These are phyloP conservation scores for Ceratina calcarata DNA, from an alignment of 1,140 invertebrate genomes.

Conservation along the genomic window DNA sequence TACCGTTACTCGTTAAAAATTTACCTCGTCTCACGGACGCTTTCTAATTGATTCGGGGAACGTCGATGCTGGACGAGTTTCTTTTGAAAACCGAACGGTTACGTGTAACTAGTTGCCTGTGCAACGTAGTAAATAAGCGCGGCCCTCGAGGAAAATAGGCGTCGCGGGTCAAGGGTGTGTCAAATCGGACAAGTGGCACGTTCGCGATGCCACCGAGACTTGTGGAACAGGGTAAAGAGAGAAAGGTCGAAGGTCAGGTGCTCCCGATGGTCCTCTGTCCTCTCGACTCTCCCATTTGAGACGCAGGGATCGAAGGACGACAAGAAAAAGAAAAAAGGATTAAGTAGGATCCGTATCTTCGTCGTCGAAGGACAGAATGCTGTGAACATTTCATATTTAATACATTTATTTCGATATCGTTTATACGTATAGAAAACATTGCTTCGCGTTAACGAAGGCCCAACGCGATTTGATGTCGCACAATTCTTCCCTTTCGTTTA, in stretches of 20 bases:
- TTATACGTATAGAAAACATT: slow-evolving; percentile 75
- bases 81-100: neutral
- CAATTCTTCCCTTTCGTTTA: slow-evolving; percentile 18
- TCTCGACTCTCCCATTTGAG: slow-evolving; percentile 10
- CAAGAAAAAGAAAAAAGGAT: neutral
- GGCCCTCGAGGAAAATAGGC: neutral
- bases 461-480: slow-evolving; percentile 39
- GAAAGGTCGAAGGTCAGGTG: slow-evolving; percentile 33
- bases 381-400: slow-evolving; percentile 5
- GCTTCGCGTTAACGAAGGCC: slow-evolving; percentile 59
- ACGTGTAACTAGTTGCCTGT: too few species aligned
- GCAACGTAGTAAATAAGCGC: neutral
- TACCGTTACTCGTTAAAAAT: neutral
- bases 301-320: neutral
- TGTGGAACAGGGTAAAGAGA: neutral
- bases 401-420: slow-evolving; percentile 71
- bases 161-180: slow-evolving; percentile 29
- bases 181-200: slow-evolving; percentile 22
- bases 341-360: too few species aligned
- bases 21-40: neutral
- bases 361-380: too few species aligned
- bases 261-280: slow-evolving; percentile 10
- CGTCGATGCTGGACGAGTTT: too few species aligned
- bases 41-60: neutral
- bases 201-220: slow-evolving; percentile 10